These are phyloP conservation scores for Machimus atricapillus DNA, from an alignment of 2,888 invertebrate genomes.

Conservation along the genomic window DNA sequence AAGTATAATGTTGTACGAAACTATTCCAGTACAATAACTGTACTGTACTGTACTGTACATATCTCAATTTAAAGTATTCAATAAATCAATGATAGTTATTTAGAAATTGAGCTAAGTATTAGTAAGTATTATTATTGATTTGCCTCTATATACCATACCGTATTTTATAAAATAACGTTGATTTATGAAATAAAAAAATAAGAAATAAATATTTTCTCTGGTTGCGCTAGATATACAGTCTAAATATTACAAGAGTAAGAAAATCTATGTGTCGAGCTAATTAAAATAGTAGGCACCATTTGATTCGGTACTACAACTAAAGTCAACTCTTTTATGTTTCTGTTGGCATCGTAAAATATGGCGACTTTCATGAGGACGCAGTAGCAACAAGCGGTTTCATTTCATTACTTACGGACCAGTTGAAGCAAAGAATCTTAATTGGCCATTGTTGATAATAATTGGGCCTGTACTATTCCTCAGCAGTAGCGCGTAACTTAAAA, in stretches of 20 bases:
- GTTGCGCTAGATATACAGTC: neutral
- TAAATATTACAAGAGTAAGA: neutral
- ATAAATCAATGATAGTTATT: too few species aligned
- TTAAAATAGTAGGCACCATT: neutral
- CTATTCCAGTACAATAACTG: too few species aligned
- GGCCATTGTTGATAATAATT: slow-evolving; percentile 7
- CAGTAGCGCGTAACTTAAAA: neutral
- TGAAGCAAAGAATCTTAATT: neutral
- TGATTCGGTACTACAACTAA: neutral
- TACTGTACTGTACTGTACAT: too few species aligned
- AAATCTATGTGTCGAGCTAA: neutral
- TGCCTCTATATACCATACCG: too few species aligned
- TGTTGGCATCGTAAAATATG: neutral
- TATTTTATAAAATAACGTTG: too few species aligned
- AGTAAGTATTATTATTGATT: too few species aligned
- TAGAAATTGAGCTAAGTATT: too few species aligned
- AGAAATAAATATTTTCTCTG: neutral
- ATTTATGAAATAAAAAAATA: too few species aligned
- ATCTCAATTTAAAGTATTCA: too few species aligned
- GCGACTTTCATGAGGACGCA: neutral
- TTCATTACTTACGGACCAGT: neutral
- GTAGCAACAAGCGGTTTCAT: neutral
- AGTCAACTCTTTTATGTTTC: neutral
- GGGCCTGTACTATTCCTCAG: neutral
- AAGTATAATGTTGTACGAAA: neutral